phyloP scores from a whole-genome alignment of 2,113 vertebrate genomes.

The Saguinus midas region DNA sequence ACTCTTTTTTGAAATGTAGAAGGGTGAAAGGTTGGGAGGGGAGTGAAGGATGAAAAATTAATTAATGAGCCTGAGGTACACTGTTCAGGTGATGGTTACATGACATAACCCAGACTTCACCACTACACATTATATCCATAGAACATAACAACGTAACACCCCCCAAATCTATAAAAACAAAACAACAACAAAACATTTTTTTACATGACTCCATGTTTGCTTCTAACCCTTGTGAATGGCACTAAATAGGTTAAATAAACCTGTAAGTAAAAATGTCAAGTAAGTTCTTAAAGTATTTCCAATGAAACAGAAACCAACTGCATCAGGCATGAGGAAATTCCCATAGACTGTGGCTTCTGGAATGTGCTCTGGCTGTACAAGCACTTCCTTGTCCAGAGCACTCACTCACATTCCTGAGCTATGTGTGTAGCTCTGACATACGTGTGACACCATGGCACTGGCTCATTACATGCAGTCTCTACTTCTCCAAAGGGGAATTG shows the following conservation, averaged over 20 bases:
- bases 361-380: background rate
- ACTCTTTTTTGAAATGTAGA: background rate
- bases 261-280: background rate
- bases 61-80: no score
- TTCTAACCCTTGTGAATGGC: background rate
- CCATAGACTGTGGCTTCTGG: background rate
- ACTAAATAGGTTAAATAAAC: background rate
- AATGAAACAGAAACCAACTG: constrained; percentile 20
- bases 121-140: no score
- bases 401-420: background rate
- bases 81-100: no score
- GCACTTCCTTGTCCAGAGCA: background rate
- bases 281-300: constrained; percentile 39
- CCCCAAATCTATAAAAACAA: no score
- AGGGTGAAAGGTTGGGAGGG: no score
- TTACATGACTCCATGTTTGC: background rate
- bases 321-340: background rate
- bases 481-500: background rate
- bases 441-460: background rate
- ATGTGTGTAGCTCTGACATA: background rate
- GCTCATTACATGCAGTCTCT: background rate
- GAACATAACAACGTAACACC: no score
- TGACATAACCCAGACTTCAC: no score
- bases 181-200: background rate
- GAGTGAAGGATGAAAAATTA: no score